Conservation (phyloP, 37 sponge, comb jelly and placozoan genomes). For the Halisarca cf. caerulea region DNA sequence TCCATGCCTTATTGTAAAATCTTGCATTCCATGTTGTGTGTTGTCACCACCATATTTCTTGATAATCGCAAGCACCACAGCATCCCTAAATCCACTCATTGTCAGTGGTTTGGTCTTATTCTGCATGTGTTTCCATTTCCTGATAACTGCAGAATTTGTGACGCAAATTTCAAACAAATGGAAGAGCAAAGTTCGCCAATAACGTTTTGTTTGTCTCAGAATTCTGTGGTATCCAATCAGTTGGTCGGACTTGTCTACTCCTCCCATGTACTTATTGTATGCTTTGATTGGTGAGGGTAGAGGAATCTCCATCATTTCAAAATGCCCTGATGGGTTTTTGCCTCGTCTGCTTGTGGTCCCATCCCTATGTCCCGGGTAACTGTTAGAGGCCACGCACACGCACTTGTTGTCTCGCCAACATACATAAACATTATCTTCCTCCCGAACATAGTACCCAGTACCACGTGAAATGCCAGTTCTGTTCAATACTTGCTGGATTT, state of each 20-base stretch:
- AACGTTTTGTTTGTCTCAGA: not conserved
- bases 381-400: not conserved
- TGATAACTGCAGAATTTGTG: not conserved
- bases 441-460: not conserved
- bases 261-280: not conserved
- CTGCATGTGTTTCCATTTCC: not conserved
- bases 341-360: too few species aligned
- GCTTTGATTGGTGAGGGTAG: not conserved
- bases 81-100: not conserved
- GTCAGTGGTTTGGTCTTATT: not conserved
- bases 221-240: not conserved
- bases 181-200: not conserved
- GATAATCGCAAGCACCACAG: not conserved
- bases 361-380: not conserved
- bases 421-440: not conserved
- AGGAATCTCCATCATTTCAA: not conserved
- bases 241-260: not conserved
- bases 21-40: too few species aligned
- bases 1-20: too few species aligned
- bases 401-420: not conserved
- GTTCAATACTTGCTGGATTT: not conserved
- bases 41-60: not conserved
- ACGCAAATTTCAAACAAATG: not conserved
- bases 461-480: not conserved
- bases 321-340: too few species aligned